These are phyloP conservation scores for Orthonyx spaldingii DNA, from an alignment of 2,113 vertebrate genomes.

Conservation along the genomic window DNA sequence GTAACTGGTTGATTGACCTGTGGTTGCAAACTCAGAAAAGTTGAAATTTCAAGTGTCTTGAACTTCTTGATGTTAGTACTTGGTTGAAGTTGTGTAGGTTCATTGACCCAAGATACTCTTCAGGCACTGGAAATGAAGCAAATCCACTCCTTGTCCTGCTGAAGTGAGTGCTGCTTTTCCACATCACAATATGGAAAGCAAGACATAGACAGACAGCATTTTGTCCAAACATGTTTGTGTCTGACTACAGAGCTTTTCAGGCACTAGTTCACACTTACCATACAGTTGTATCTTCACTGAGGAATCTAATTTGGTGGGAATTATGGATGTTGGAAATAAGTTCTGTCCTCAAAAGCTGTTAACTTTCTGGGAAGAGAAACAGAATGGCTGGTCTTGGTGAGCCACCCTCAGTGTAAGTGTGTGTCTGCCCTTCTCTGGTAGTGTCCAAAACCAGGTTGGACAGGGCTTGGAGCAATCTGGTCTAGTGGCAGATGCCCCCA, in stretches of 20 bases:
- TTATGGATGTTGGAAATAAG: not conserved
- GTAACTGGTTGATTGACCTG: accelerated
- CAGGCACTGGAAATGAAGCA: not conserved
- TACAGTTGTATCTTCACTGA: not conserved
- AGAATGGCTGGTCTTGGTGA: not conserved
- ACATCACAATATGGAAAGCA: not conserved
- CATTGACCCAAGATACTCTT: not conserved
- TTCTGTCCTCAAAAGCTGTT: not conserved
- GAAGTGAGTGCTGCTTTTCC: not conserved
- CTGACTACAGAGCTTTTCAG: not conserved
- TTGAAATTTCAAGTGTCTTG: not conserved
- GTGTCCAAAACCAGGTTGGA: not conserved
- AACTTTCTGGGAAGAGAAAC: not conserved
- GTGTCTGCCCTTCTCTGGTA: not conserved
- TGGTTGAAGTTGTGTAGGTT: not conserved
- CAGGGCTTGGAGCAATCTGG: not conserved
- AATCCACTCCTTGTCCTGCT: not conserved
- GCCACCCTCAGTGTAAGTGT: not conserved
- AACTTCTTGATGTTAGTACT: not conserved
- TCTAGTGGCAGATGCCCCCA: not conserved
- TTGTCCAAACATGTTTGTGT: accelerated
- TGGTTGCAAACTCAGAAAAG: not conserved
- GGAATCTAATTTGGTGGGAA: not conserved
- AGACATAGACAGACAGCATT: too few relatives aligned
- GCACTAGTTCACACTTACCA: not conserved